These are phyloP conservation scores for Neomonachus schauinslandi DNA, from an alignment of 2,113 vertebrate genomes.

Conservation along the genomic window DNA sequence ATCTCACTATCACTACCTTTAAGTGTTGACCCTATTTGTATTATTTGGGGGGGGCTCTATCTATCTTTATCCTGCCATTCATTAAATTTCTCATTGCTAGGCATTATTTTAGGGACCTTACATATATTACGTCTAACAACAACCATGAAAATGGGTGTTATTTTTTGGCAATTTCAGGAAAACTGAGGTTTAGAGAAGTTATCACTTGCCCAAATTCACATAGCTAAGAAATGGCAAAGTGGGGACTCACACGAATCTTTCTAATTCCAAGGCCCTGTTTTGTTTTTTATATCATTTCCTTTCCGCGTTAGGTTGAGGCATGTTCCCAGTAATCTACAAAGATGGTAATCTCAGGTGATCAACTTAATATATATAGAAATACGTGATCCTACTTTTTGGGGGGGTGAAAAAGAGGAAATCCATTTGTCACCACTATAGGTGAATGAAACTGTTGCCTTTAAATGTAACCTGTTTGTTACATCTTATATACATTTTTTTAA, in stretches of 20 bases:
- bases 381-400: background rate
- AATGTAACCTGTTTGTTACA: background rate
- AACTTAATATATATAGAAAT: background rate
- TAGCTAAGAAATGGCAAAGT: constrained; percentile 5
- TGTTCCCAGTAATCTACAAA: constrained; percentile 22
- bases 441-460: constrained; percentile 12
- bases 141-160: background rate
- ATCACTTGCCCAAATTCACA: constrained; percentile 1
- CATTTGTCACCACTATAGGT: background rate
- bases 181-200: background rate
- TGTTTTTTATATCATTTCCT: background rate
- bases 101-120: background rate
- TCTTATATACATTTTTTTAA: background rate
- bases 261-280: background rate
- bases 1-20: background rate
- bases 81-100: background rate
- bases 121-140: background rate
- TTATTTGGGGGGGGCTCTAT: background rate
- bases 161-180: constrained; percentile 18
- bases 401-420: background rate
- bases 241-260: background rate
- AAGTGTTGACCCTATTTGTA: background rate
- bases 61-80: background rate
- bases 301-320: background rate
- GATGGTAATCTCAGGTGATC: background rate